Base-by-base conservation (phyloP, 1,140 invertebrate species). In the Microplitis mediator region DNA sequence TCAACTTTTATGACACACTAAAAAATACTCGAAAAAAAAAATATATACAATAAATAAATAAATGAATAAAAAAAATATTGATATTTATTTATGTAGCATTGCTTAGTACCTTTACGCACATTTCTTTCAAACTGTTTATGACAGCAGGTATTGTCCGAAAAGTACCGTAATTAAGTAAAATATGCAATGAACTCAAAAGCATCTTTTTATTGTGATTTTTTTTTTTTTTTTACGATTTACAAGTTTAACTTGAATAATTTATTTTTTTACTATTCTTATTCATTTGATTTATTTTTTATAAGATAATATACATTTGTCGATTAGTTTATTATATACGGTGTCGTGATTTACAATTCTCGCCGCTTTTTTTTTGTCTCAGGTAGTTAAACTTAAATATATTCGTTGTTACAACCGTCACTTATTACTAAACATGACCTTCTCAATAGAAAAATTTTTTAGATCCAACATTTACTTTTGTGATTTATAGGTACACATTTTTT, bases 91-190 rank as follows among this genome's bases (percentile, higher is more conserved):
- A 23, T 31, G 13, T 34, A 13, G 16, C 62, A 45, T 45, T 45
- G 39, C 39, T 6, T 45, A 3, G 39, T 45, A 23, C 39, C 5
- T 6, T 45, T 11, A 6, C 50, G 34, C 32, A 6, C 39, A 16
- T 14, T 71, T 14, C 50, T 14, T 71, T 14, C 50, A 6, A 9
- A 13, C 14, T 13, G 32, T 71, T 71, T 71, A 71, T 65, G 61
- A 36, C 23, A 8, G 16, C 60, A 69, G 58, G 67, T 66, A 32
- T 31, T 39, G 31, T 63, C 13, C 3, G 3, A 31, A 35, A 65
- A 63, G 69, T 31, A 70, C 69, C 69, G 69, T 70, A 70, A 70
- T 70, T 70, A 70, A 70, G 36, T 31, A 58, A 31, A 70, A 70
- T 62, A 63, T 70, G 31, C 69, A 65, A 65, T n/a, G 6, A 39